Evolutionary conservation across 2,113 vertebrate genomes (phyloP).

Genomic region (Hystrix cristata): DNA sequence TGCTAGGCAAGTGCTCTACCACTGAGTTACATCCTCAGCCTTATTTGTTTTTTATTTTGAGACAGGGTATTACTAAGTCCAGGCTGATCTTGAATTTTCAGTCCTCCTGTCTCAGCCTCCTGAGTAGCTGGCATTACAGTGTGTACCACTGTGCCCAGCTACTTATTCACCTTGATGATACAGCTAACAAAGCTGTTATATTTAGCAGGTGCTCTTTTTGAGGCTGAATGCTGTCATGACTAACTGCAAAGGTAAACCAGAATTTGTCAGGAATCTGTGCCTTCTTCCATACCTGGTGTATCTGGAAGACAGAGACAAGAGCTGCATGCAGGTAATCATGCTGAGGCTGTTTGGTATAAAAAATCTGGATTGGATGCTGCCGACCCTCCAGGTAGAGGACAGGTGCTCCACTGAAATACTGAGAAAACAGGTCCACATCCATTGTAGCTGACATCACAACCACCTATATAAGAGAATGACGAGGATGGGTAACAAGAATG

Average conservation of each 20-base stretch:
- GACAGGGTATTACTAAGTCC: neutral
- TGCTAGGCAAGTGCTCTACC: neutral
- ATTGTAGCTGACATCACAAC: conserved; percentile 98
- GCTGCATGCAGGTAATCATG: conserved; percentile 98
- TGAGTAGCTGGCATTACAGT: neutral
- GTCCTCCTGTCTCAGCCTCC: neutral
- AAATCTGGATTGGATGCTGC: conserved; percentile 97
- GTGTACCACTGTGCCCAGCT: neutral
- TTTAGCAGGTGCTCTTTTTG: neutral
- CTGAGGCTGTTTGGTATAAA: conserved; percentile 96
- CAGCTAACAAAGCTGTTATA: neutral
- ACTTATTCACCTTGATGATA: neutral
- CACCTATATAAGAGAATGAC: conserved; percentile 86
- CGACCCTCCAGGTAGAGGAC: conserved; percentile 97
- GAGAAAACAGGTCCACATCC: conserved; percentile 98
- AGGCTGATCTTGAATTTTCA: neutral
- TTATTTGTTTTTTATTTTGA: neutral
- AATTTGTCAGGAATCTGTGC: too few species aligned
- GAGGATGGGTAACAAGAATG: neutral
- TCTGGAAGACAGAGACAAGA: conserved; percentile 96
- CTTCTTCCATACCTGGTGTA: conserved; percentile 93
- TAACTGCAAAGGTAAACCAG: neutral
- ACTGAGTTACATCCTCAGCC: neutral
- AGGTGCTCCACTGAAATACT: conserved; percentile 96
- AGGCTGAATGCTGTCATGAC: neutral